phyloP scores from a whole-genome alignment of 2,113 vertebrate genomes.

The Marmota monax region DNA sequence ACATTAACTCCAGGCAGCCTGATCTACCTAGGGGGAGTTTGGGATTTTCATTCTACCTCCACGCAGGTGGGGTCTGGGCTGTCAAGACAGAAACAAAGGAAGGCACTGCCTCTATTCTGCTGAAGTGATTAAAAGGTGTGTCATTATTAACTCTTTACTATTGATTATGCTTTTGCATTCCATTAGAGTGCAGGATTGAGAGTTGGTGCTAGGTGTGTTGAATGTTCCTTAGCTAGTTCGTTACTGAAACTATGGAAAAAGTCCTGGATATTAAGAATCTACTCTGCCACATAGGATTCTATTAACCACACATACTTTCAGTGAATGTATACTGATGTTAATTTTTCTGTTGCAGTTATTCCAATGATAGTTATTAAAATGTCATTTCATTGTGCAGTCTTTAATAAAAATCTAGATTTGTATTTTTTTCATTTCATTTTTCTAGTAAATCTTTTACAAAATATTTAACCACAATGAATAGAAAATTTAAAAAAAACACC shows the following conservation, averaged over 20 bases:
- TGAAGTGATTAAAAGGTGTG: background rate
- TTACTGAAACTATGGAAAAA: background rate
- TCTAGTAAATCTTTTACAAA: background rate
- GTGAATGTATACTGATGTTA: background rate
- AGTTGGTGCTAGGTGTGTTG: background rate
- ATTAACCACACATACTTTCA: background rate
- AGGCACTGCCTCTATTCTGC: background rate
- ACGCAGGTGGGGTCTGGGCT: background rate
- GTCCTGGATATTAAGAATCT: slow-evolving; percentile 34
- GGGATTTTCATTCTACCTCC: background rate
- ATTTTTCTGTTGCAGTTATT: background rate
- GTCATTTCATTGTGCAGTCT: background rate
- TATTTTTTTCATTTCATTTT: background rate
- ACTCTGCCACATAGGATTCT: slow-evolving; percentile 88
- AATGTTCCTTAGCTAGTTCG: background rate
- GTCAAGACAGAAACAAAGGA: background rate
- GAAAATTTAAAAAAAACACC: background rate
- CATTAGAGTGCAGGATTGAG: background rate
- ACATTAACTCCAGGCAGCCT: background rate
- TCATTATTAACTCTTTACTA: background rate
- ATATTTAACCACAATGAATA: background rate
- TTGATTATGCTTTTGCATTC: background rate
- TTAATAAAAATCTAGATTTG: background rate
- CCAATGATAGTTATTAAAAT: slow-evolving; percentile 27
- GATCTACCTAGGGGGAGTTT: background rate